A percentile compares a stretch with the other conserved stretches of the same genome.
These are phyloP conservation scores for Xanthostigma xanthostigma DNA, from an alignment of 2,888 invertebrate species.

Conservation along the genomic window DNA sequence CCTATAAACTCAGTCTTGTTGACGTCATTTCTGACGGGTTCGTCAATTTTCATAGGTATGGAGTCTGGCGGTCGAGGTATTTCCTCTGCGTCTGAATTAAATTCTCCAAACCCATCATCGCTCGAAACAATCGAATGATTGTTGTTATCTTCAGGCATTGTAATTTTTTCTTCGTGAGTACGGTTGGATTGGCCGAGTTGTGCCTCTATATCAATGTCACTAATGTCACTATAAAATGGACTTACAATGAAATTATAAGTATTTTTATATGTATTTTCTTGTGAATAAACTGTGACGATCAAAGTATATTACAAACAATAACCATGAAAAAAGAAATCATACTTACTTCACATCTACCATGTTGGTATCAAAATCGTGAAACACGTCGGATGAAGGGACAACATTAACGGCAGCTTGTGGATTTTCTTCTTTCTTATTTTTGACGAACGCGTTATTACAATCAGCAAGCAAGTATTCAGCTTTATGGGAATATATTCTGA, in stretches of 20 bases:
- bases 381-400: constrained; percentile 94
- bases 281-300: neutral
- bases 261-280: too few relatives aligned
- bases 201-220: constrained; percentile 93
- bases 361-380: constrained; percentile 95
- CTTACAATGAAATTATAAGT: too few relatives aligned
- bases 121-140: constrained; percentile 75
- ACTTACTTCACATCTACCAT: constrained; percentile 89
- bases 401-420: constrained; percentile 94
- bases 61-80: constrained; percentile 49
- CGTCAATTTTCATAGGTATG: constrained; percentile 53
- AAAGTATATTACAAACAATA: neutral
- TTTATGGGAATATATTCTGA: constrained; percentile 96
- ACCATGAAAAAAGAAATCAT: constrained; percentile 1
- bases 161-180: constrained; percentile 96
- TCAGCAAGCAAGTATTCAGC: constrained; percentile 97
- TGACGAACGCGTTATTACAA: constrained; percentile 99
- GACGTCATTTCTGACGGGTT: constrained; percentile 68
- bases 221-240: constrained; percentile 70
- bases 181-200: constrained; percentile 95
- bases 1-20: too few relatives aligned
- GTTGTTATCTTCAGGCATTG: constrained; percentile 96
- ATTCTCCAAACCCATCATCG: constrained; percentile 95
- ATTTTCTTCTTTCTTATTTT: constrained; percentile 99
- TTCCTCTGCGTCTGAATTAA: constrained; percentile 51